Evolutionary conservation across 2,113 vertebrate genomes (phyloP).

Genomic region (Felis catus): DNA sequence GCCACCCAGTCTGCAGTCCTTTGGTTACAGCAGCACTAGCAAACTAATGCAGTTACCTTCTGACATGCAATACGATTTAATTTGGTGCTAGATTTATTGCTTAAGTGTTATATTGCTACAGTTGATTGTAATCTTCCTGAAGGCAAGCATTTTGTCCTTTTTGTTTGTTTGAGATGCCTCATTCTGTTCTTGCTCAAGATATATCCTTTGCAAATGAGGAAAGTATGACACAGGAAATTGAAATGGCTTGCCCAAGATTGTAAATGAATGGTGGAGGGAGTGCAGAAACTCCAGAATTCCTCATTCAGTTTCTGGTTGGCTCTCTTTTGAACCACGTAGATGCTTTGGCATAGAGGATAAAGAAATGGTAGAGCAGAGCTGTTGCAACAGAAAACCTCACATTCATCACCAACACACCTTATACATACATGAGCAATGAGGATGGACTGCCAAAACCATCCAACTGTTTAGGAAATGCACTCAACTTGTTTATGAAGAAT

Average conservation of each 20-base stretch:
- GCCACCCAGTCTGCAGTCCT: neutral
- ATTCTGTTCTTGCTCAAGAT: neutral
- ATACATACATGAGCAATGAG: neutral
- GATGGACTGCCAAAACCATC: neutral
- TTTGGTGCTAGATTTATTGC: neutral
- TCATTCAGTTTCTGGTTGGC: neutral
- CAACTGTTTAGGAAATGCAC: neutral
- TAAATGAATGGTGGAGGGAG: neutral
- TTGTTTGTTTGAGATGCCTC: neutral
- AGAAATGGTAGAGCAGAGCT: neutral
- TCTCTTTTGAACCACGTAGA: neutral
- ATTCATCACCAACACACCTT: neutral
- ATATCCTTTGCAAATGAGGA: neutral
- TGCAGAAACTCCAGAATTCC: neutral
- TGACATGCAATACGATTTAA: neutral
- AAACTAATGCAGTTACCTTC: neutral
- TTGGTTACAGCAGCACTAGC: neutral
- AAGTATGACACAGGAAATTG: neutral
- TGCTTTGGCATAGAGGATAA: neutral
- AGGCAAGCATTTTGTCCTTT: neutral
- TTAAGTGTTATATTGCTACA: neutral
- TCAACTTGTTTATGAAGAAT: neutral
- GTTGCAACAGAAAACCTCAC: neutral
- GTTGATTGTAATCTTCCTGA: neutral
- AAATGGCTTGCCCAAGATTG: neutral